Evolutionary conservation across 1,140 invertebrate genomes (phyloP).

Genomic region (Drosophila burlai): DNA sequence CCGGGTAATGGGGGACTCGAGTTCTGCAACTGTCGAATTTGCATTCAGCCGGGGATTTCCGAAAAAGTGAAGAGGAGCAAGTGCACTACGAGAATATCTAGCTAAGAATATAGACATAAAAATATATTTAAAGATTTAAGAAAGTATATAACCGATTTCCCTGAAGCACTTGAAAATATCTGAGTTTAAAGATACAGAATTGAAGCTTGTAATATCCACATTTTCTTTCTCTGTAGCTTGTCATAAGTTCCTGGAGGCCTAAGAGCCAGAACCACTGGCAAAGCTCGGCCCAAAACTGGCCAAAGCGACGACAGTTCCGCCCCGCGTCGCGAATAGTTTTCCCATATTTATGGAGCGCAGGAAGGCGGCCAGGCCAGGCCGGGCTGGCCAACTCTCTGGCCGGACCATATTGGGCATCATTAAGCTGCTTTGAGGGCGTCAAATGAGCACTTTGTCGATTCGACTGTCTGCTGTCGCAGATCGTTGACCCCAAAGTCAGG

Average conservation of each 20-base stretch:
- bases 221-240: constrained; percentile 8
- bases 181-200: background rate
- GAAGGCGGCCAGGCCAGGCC: constrained; percentile 24
- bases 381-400: constrained; percentile 8
- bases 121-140: too few species aligned
- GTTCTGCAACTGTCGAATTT: constrained; percentile 46
- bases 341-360: constrained; percentile 52
- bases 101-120: background rate
- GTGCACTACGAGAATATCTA: background rate
- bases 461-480: constrained; percentile 16
- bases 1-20: constrained; percentile 9
- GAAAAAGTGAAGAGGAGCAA: constrained; percentile 10
- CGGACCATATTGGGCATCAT: constrained; percentile 58
- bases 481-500: constrained; percentile 37
- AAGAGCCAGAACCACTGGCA: background rate
- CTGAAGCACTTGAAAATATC: too few species aligned
- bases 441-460: constrained; percentile 45
- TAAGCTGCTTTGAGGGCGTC: constrained; percentile 44
- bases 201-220: background rate
- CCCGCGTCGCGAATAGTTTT: constrained; percentile 45
- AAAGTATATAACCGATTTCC: background rate
- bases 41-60: constrained; percentile 39
- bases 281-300: constrained; percentile 34
- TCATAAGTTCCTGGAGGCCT: constrained; percentile 50
- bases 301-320: constrained; percentile 43